Percentiles rank a stretch among this genome's conserved stretches.
These are phyloP conservation scores for Hesperia comma DNA, from an alignment of 2,888 invertebrate species.

Conservation along the genomic window DNA sequence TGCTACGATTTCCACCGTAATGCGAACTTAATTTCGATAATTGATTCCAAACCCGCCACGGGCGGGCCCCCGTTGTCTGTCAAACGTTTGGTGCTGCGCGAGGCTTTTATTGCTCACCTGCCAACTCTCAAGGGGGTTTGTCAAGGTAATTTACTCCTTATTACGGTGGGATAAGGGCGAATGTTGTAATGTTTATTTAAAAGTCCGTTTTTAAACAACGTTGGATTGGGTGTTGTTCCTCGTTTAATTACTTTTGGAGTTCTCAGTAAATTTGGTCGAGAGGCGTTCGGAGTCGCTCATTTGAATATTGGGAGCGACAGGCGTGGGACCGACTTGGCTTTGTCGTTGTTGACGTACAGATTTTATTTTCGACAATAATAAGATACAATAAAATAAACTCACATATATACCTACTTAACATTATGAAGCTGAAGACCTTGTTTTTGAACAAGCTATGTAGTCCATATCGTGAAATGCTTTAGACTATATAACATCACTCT, in stretches of 20 bases:
- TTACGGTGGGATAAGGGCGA: neutral
- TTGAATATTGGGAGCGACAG: constrained; percentile 23
- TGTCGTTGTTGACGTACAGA: too few relatives aligned
- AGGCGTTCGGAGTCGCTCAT: constrained; percentile 19
- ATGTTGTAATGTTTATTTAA: constrained; percentile 3
- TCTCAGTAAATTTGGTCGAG: constrained; percentile 12
- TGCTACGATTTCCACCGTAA: neutral
- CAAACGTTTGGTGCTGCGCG: constrained; percentile 9
- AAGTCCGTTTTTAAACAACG: constrained; percentile 12
- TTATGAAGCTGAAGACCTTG: too few relatives aligned
- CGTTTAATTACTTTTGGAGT: constrained; percentile 31
- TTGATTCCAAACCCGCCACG: neutral
- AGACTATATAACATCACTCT: too few relatives aligned
- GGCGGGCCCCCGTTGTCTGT: constrained; percentile 2
- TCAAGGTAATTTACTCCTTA: neutral
- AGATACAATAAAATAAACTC: too few relatives aligned
- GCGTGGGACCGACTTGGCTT: too few relatives aligned
- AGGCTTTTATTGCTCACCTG: constrained; percentile 24
- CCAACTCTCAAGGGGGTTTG: neutral
- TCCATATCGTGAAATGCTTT: too few relatives aligned
- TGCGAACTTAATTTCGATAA: constrained; percentile 2
- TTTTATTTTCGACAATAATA: too few relatives aligned
- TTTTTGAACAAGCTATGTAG: too few relatives aligned
- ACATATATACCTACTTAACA: too few relatives aligned
- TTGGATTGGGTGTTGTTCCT: constrained; percentile 19